Base-by-base conservation (phyloP, 2,888 invertebrate species). In the Serrognathus titanus region DNA sequence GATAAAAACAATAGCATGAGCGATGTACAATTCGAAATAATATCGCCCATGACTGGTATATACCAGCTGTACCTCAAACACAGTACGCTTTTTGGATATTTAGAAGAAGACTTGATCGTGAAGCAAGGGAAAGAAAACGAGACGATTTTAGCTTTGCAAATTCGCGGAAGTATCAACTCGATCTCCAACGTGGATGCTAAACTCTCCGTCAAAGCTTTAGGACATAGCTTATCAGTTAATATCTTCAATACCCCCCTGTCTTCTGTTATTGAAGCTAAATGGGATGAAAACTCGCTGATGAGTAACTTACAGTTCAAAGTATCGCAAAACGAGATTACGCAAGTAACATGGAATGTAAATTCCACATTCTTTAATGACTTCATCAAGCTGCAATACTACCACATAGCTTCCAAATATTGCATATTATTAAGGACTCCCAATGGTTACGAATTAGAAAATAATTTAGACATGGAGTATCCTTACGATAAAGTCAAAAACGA, bases 41-140 rank as follows among this genome's bases (percentile, higher is more conserved):
- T 57, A 12, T 67, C 63, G 7, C 65, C 67, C 0, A 57, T 66
- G 9, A 59, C 65, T 2, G 67, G 67, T 7, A 51, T 46, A 35
- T 66, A 66, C 39, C 59, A 63, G 13, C 36, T 65, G 13, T 45
- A 57, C 38, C 60, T 66, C 36, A 63, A 60, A 3, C 63, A 65
- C 40, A 64, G 64, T 38, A 60, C 60, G 0, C 41, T 58, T n/a
- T 60, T 59, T 39, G 65, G 64, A 7, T 50, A 57, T 46, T 53
- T 67, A 37, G 56, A 62, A 20, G 64, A 67, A 50, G 57, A 50
- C 43, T 58, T 67, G 9, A 51, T 50, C 1, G 53, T 67, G 13
- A 62, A 48, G n/a, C 57, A 63, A 50, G 64, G 63, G 2, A 52
- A 53, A 37, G 53, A 59, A 16, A 51, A 59, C 48, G 55, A 59